Evolutionary conservation across 1,140 invertebrate genomes (phyloP), one percentile per base, ranked within the genome.

Genomic region (Potamilus streckersoni): DNA sequence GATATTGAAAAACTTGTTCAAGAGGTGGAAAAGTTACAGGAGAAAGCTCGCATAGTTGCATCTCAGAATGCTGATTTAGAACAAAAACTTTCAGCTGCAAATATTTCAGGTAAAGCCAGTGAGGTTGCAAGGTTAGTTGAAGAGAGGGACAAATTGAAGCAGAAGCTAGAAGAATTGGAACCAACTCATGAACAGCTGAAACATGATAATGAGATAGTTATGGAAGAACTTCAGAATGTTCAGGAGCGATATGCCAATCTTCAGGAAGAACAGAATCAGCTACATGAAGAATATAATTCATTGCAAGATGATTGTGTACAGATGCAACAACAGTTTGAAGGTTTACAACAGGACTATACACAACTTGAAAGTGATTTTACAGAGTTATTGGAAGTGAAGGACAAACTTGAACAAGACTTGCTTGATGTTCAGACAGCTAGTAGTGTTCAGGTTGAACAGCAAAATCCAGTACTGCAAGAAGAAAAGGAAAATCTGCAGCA

Each of bases 151-250:
- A 76, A 80, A 19, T 74, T 84, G 31, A 76, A 83, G 64, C 66
- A 74, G 14, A 73, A 73, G 38, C 79, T 74, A 67, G 62, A 73
- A 16, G 84, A 86, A 59, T 71, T 83, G 57, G 77, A 83, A 60
- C 66, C 65, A 19, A 75, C 74, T 12, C 75, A 77, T 62, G 67
- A 72, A 23, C 67, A 79, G 55, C 60, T 87, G 31, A 82, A 85
- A 74, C 81, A 86, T 63, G 84, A 86, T 73, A 82, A 86, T 69
- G 82, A 83, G 23, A 83, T 86, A 49, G 82, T 86, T 6, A 31
- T 85, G 55, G 85, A 86, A 66, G 85, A 88, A 65, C 81, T 88
- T 61, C 83, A 87, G 80, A 88, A 83, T 72, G 65, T 85, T 66
- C 85, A 84, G 71, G 81, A 85, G 58, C 60, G 79, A 16, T 71